phyloP scores from a whole-genome alignment of 1,140 invertebrate species.

The Calosoma granatense region DNA sequence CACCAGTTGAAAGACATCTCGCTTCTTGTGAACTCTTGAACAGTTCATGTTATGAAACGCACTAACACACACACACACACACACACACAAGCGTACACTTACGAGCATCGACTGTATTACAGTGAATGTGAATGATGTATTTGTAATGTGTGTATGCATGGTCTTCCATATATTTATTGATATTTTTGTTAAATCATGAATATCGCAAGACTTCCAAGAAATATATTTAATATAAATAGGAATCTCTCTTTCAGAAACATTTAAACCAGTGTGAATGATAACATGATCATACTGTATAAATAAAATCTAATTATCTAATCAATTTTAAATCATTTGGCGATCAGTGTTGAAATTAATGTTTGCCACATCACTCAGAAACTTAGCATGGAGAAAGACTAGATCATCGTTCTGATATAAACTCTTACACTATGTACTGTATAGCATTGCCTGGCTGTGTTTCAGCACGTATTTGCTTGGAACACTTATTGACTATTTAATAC shows the following conservation, averaged over 20 bases:
- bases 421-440: slow-evolving; percentile 30
- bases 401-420: slow-evolving; percentile 1
- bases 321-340: background rate
- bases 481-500: slow-evolving; percentile 34
- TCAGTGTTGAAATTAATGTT: background rate
- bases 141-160: slow-evolving; percentile 4
- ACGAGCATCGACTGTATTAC: background rate
- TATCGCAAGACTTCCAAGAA: slow-evolving; percentile 7
- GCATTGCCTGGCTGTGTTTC: slow-evolving; percentile 35
- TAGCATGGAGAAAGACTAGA: background rate
- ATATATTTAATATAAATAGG: slow-evolving; percentile 3
- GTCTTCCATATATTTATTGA: slow-evolving; percentile 7
- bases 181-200: slow-evolving; percentile 2
- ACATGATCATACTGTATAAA: background rate
- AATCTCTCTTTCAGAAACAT: background rate
- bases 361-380: background rate
- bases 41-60: too few species aligned
- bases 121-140: background rate
- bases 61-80: too few species aligned
- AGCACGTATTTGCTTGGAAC: slow-evolving; percentile 35
- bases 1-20: too few species aligned
- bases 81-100: background rate
- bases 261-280: background rate
- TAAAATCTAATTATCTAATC: too few species aligned
- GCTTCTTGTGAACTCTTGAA: too few species aligned